These are phyloP conservation scores for Osedax frankpressi DNA, from an alignment of 2,888 invertebrate species.

Conservation along the genomic window DNA sequence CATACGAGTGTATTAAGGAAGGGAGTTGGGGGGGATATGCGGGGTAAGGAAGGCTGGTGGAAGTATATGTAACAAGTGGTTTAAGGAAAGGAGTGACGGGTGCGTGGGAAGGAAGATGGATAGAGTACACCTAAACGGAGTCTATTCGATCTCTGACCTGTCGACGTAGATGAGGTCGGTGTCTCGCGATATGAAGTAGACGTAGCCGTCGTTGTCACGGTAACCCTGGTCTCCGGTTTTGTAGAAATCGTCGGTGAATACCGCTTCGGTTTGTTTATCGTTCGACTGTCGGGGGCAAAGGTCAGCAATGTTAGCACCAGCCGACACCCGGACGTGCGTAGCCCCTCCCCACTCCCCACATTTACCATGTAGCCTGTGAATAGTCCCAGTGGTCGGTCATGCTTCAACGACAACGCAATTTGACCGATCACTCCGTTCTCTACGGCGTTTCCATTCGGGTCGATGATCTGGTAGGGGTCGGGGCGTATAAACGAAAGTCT, in stretches of 20 bases:
- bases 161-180: conserved; percentile 49
- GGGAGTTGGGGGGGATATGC: background rate
- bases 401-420: conserved; percentile 41
- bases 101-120: background rate
- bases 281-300: too few relatives aligned
- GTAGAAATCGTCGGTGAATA: conserved; percentile 44
- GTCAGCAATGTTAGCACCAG: too few relatives aligned
- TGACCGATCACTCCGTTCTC: conserved; percentile 34
- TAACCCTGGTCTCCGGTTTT: conserved; percentile 47
- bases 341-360: too few relatives aligned
- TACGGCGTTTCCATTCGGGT: background rate
- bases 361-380: conserved; percentile 43
- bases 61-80: background rate
- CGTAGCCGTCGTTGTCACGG: conserved; percentile 46
- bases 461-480: too few relatives aligned
- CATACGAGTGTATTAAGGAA: too few relatives aligned
- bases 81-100: background rate
- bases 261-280: conserved; percentile 33
- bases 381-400: conserved; percentile 44
- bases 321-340: too few relatives aligned
- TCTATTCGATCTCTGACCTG: conserved; percentile 33
- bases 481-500: too few relatives aligned
- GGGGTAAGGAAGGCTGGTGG: background rate
- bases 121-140: too few relatives aligned
- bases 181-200: conserved; percentile 46